Conservation (phyloP, 1,140 invertebrate species). For the Nomia melanderi region DNA sequence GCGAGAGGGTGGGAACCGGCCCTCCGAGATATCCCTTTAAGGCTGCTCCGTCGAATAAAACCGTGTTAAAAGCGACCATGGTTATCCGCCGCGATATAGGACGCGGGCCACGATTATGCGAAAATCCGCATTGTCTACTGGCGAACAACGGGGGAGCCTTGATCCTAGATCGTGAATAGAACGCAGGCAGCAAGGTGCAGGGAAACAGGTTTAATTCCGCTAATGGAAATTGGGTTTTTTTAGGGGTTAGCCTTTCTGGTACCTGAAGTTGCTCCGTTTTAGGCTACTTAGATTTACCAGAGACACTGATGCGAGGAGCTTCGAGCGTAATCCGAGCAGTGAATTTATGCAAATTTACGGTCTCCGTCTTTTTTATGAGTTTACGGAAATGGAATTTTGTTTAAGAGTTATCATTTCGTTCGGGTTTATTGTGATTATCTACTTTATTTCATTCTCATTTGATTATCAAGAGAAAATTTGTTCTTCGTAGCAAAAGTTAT, state of each 20-base stretch:
- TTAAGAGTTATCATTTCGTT: no score
- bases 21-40: not conserved
- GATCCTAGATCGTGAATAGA: not conserved
- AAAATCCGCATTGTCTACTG: not conserved
- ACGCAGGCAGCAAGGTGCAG: not conserved
- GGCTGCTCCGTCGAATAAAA: not conserved
- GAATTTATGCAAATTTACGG: no score
- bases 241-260: not conserved
- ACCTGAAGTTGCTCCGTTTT: not conserved
- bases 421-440: no score
- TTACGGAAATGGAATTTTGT: no score
- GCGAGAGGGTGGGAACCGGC: not conserved
- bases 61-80: conserved; percentile 10
- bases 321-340: not conserved
- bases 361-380: no score
- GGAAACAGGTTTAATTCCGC: not conserved
- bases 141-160: not conserved
- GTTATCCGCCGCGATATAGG: not conserved
- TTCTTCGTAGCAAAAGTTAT: no score
- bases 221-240: not conserved
- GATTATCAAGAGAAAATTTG: no score
- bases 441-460: no score
- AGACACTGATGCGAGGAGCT: no score
- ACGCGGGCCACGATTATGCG: not conserved
- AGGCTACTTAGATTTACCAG: not conserved